Conservation (phyloP, 2,113 vertebrate species). For the Tauraco erythrolophus region DNA sequence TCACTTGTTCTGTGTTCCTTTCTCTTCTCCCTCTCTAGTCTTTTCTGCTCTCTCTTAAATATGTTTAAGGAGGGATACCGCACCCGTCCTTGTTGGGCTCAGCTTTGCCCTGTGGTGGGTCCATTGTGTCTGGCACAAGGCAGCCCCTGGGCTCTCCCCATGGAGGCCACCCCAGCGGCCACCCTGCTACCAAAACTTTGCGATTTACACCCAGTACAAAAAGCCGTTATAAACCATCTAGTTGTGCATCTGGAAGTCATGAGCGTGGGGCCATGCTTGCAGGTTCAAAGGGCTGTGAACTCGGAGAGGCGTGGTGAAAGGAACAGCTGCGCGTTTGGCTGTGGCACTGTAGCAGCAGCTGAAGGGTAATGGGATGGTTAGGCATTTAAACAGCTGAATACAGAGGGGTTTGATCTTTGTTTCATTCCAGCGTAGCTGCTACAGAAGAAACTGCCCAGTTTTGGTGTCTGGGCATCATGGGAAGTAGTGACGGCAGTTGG, state of each 20-base stretch:
- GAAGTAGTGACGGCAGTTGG: background rate
- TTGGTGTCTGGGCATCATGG: background rate
- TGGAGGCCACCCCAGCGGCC: background rate
- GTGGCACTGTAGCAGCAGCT: background rate
- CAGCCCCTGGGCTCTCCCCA: background rate
- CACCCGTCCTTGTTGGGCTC: fast-evolving
- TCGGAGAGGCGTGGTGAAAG: background rate
- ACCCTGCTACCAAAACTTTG: background rate
- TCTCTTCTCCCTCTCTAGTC: background rate
- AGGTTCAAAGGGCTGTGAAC: background rate
- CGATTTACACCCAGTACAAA: background rate
- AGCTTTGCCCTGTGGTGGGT: background rate
- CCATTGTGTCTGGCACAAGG: background rate
- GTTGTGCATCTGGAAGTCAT: background rate
- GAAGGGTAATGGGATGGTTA: background rate
- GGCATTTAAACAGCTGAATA: background rate
- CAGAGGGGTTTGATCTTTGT: background rate
- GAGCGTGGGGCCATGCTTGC: fast-evolving
- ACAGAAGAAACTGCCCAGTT: background rate
- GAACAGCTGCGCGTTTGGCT: background rate
- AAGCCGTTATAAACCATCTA: background rate
- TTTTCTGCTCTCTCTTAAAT: background rate
- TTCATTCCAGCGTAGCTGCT: background rate
- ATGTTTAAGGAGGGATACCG: background rate
- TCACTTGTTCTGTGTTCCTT: background rate